Conservation (phyloP, 2,797 vertebrate genomes). For the Oreortyx pictus region DNA sequence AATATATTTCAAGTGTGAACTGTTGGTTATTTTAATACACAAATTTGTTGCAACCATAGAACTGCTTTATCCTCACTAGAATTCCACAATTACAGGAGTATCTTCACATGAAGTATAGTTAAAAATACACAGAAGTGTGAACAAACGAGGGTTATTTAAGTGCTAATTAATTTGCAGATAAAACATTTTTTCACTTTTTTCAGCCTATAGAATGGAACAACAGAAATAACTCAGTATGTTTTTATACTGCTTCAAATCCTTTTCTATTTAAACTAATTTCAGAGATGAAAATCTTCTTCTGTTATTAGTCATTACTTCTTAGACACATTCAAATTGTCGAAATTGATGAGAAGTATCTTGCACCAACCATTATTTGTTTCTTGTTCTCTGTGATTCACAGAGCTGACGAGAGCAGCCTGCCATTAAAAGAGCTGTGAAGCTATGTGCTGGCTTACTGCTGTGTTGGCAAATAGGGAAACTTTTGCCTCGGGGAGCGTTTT, state of each 20-base stretch:
- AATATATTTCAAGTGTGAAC: not conserved
- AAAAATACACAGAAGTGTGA: not conserved
- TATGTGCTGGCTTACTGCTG: constrained; percentile 20
- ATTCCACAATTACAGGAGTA: not conserved
- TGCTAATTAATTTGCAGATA: not conserved
- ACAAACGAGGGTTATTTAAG: not conserved
- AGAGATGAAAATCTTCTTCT: not conserved
- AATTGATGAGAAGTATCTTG: not conserved
- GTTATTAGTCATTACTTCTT: not conserved
- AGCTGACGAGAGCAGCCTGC: not conserved
- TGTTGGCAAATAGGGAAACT: not conserved
- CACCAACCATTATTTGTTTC: not conserved
- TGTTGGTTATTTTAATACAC: not conserved
- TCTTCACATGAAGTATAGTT: not conserved
- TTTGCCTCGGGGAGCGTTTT: constrained; percentile 27
- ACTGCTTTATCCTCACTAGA: not conserved
- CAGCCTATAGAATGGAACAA: not conserved
- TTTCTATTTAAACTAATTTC: not conserved
- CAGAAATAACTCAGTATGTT: not conserved
- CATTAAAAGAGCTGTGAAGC: not conserved
- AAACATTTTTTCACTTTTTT: not conserved
- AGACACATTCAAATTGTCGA: not conserved
- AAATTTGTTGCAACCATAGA: not conserved
- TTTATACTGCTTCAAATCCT: not conserved
- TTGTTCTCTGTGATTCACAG: not conserved